Evolutionary conservation across 2,888 invertebrate species (phyloP).

Genomic region (Copidosoma aretas): DNA sequence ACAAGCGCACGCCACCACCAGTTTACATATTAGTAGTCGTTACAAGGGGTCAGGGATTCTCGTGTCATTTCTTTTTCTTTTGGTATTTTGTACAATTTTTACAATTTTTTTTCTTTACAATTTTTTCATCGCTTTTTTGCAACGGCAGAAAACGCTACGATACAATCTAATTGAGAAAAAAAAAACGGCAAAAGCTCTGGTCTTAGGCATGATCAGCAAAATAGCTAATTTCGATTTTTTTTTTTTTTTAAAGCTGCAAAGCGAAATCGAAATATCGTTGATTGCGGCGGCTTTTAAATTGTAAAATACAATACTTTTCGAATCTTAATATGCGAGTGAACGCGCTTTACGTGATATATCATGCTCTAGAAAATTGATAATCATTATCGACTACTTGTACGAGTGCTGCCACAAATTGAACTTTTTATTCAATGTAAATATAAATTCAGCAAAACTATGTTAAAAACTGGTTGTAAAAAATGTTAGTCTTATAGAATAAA

Average conservation of each 20-base stretch:
- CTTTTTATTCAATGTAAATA: slow-evolving; percentile 3
- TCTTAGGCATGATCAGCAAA: slow-evolving; percentile 29
- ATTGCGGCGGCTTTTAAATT: neutral
- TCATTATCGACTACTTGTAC: slow-evolving; percentile 13
- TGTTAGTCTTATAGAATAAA: slow-evolving; percentile 1
- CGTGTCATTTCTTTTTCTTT: slow-evolving; percentile 9
- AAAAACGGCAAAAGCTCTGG: slow-evolving; percentile 28
- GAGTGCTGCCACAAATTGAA: slow-evolving; percentile 26
- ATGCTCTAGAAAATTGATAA: slow-evolving; percentile 31
- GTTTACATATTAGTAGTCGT: slow-evolving; percentile 52
- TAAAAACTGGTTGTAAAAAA: too few species aligned
- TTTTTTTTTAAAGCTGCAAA: too few species aligned
- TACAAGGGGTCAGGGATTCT: slow-evolving; percentile 5
- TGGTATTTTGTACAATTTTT: neutral
- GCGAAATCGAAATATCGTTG: slow-evolving; percentile 12
- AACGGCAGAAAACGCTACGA: slow-evolving; percentile 9
- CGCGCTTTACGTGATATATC: slow-evolving; percentile 21
- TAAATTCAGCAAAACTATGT: slow-evolving; percentile 24
- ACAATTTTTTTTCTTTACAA: slow-evolving; percentile 7
- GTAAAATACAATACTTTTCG: slow-evolving; percentile 5
- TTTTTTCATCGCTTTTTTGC: slow-evolving; percentile 6
- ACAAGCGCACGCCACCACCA: slow-evolving; percentile 41
- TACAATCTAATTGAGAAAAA: slow-evolving; percentile 8
- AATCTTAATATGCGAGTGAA: slow-evolving; percentile 19
- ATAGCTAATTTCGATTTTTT: slow-evolving; percentile 21